A percentile compares a stretch with the other conserved stretches of the same genome.
Evolutionary conservation across 2,113 vertebrate genomes (phyloP).

Genomic region (Drymodes brunneopygia): DNA sequence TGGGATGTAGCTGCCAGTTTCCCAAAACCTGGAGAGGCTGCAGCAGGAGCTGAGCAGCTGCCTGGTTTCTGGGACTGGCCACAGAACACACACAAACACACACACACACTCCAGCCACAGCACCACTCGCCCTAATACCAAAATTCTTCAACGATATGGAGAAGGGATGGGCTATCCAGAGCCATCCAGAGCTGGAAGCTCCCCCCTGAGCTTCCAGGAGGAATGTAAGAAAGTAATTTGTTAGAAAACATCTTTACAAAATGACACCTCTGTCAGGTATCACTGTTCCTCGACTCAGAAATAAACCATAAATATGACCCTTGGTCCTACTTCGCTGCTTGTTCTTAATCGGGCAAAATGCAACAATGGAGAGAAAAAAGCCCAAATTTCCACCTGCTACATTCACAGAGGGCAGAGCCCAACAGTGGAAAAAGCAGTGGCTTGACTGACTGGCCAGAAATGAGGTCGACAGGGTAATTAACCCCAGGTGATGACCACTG

Average conservation of each 20-base stretch:
- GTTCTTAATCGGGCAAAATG: neutral
- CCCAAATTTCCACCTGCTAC: neutral
- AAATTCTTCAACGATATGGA: neutral
- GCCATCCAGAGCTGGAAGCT: neutral
- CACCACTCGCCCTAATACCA: accelerated
- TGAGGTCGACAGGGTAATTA: accelerated
- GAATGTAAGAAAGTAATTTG: neutral
- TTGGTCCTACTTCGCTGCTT: neutral
- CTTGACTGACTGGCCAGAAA: neutral
- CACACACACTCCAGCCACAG: neutral
- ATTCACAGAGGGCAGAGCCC: neutral
- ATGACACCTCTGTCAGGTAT: neutral
- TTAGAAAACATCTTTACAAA: neutral
- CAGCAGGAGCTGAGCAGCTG: neutral
- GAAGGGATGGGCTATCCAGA: neutral
- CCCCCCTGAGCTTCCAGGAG: neutral
- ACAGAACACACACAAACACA: neutral
- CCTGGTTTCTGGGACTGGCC: neutral
- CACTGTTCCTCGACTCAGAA: neutral
- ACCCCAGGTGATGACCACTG: neutral
- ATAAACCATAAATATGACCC: neutral
- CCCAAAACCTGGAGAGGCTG: neutral
- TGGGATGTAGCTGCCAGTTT: neutral
- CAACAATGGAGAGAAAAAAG: neutral
- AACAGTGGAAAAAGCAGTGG: neutral